phyloP scores from a whole-genome alignment of 2,888 invertebrate species.

The Eulithis prunata region DNA sequence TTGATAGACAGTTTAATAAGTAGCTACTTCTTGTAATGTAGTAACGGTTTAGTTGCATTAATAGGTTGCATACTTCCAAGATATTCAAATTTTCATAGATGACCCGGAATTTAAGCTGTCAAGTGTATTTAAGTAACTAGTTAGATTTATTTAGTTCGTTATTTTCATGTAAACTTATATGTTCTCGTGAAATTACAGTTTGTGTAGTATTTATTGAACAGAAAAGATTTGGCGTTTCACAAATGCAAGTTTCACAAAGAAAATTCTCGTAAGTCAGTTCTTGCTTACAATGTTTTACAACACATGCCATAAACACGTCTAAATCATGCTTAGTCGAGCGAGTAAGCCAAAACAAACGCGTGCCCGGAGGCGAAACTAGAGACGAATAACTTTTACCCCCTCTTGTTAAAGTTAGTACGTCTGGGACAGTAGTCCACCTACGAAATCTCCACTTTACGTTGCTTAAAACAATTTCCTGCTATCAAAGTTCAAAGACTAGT shows the following conservation, averaged over 20 bases:
- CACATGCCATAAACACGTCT: conserved; percentile 22
- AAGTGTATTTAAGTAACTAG: no score
- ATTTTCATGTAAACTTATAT: no score
- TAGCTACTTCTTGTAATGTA: no score
- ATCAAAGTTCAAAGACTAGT: conserved; percentile 70
- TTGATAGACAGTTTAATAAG: no score
- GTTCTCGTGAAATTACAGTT: not conserved
- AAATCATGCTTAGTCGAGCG: conserved; percentile 31
- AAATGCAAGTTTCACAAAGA: not conserved
- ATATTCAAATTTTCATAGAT: no score
- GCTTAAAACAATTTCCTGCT: conserved; percentile 74
- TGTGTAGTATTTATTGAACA: no score
- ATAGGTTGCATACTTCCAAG: no score
- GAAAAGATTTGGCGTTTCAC: no score
- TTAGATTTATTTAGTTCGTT: no score
- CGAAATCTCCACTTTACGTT: conserved; percentile 66
- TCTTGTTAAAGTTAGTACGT: conserved; percentile 47
- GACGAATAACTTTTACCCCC: conserved; percentile 37
- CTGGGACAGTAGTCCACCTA: conserved; percentile 53
- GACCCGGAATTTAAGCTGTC: no score
- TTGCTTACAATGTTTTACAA: conserved; percentile 23
- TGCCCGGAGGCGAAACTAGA: conserved; percentile 26
- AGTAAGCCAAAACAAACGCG: conserved; percentile 33
- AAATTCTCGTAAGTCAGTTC: not conserved
- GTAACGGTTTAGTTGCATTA: no score